Evolutionary conservation across 37 sponge, comb jelly and placozoan genomes (phyloP).

Genomic region (Spongia lamella): DNA sequence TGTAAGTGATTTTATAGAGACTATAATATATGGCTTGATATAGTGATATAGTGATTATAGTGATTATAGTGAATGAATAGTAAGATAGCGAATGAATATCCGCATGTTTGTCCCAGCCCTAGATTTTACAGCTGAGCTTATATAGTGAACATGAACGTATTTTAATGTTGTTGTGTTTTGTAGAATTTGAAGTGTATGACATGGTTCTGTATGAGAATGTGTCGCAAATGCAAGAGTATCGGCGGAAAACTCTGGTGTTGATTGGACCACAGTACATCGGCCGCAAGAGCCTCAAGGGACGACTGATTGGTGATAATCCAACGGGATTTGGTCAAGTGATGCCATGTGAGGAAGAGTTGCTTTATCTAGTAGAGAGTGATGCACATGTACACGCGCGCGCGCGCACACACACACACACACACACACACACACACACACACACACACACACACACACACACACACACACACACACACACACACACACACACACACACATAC

Average conservation of each 20-base stretch:
- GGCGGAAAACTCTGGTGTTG: conserved; percentile 63
- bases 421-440: not conserved
- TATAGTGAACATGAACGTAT: too few relatives aligned
- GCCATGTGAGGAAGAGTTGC: conserved; percentile 49
- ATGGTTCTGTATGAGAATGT: conserved; percentile 82
- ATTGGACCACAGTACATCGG: conserved; percentile 77
- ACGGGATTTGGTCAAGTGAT: conserved; percentile 62
- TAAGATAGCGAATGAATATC: too few relatives aligned
- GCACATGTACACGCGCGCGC: not conserved
- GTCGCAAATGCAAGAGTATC: conserved; percentile 60
- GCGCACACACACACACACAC: not conserved
- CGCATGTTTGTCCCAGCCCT: too few relatives aligned
- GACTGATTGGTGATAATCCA: conserved; percentile 53
- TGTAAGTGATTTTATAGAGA: too few relatives aligned
- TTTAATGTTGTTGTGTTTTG: not conserved
- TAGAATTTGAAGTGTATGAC: conserved; percentile 79
- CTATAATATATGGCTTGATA: too few relatives aligned
- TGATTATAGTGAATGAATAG: too few relatives aligned
- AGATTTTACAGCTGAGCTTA: too few relatives aligned
- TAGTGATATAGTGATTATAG: too few relatives aligned
- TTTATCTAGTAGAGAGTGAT: not conserved
- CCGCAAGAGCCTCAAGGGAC: conserved; percentile 63
- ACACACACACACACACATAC: too few relatives aligned
- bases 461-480: too few relatives aligned
- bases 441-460: too few relatives aligned